Evolutionary conservation across 1,140 invertebrate genomes (phyloP), one percentile per base, ranked within the genome.

Genomic region (Ladona fulva): DNA sequence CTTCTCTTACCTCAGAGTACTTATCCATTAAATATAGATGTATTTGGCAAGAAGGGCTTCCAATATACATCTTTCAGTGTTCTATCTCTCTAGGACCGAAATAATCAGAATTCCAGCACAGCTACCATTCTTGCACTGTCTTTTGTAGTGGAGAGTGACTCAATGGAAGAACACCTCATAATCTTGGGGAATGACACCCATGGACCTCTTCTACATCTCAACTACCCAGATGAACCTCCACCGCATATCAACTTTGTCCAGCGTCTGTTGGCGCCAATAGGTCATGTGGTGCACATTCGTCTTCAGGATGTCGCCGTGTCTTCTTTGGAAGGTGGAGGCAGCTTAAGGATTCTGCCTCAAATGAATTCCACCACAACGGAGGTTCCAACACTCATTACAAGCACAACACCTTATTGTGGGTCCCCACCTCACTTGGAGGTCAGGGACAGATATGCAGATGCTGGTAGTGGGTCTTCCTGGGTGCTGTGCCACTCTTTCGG

Each of bases 381-480:
- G 29, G 29, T 37, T 37, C 29, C 29, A 37, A 37, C 8, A 5
- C 29, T 37, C 1, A 5, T 37, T 1, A 37, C 29, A 37, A 37
- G 29, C 29, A 37, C 29, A 1, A 37, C 29, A 37, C 29, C 29
- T 5, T 37, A 1, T 37, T 37, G 29, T 37, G 29, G 10, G 83
- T 86, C 0, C 83, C 83, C 0, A 83, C 82, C 74, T 76, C 24
- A 86, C 78, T 85, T 90, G n/a, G 88, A 90, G 84, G 87, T 90
- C 16, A 86, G 85, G 78, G 91, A 92, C 83, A 90, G 87, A 78
- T 92, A 92, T 82, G 89, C 89, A 0, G 90, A 90, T 78, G 5
- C 16, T 66, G 84, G 84, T 76, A 91, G 91, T 83, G 90, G 90
- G 16, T 91, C 90, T 0, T 84, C 85, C 59, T 91, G 90, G 90